A percentile compares a stretch with the other conserved stretches of the same genome.
These are phyloP conservation scores for Timema podura DNA, from an alignment of 2,888 invertebrate species.

Conservation along the genomic window DNA sequence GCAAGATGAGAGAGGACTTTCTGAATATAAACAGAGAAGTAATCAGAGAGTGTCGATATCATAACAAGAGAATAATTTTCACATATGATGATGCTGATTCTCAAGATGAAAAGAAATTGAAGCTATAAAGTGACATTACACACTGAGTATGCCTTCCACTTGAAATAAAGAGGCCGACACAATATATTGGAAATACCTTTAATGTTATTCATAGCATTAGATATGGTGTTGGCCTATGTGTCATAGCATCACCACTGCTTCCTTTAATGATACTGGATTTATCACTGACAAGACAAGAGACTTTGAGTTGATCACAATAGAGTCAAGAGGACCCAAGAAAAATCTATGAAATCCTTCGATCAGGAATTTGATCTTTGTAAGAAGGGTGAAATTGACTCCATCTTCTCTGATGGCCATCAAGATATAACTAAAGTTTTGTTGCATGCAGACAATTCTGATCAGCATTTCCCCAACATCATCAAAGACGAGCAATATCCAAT, in stretches of 20 bases:
- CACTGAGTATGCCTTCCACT: neutral
- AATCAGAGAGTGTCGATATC: neutral
- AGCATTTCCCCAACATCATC: constrained; percentile 9
- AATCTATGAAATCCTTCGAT: neutral
- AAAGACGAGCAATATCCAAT: constrained; percentile 12
- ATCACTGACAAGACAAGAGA: constrained; percentile 2
- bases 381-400: neutral
- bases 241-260: neutral
- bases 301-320: constrained; percentile 4
- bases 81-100: neutral
- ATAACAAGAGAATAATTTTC: neutral
- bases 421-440: constrained; percentile 12
- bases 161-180: neutral
- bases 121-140: neutral
- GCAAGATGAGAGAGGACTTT: neutral
- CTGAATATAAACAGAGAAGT: neutral
- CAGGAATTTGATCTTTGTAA: neutral
- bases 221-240: neutral
- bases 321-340: constrained; percentile 11
- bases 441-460: constrained; percentile 16
- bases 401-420: constrained; percentile 15
- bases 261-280: neutral
- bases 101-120: neutral
- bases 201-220: neutral
- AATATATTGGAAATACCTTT: neutral